These are phyloP conservation scores for Anarsia innoxiella DNA, from an alignment of 2,888 invertebrate species.

Conservation along the genomic window DNA sequence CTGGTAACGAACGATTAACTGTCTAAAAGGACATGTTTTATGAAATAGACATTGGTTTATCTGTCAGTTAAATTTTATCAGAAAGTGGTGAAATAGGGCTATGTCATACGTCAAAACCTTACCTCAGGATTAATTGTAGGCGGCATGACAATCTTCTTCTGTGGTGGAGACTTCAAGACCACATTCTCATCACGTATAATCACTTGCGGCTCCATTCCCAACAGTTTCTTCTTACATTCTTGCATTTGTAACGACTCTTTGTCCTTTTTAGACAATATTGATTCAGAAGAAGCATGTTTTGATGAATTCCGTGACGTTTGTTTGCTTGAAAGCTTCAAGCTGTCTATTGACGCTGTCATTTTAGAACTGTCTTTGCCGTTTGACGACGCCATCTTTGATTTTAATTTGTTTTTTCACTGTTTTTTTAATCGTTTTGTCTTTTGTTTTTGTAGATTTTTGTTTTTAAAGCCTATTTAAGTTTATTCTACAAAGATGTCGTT, in stretches of 20 bases:
- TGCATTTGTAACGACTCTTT: conserved; percentile 66
- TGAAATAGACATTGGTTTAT: no score
- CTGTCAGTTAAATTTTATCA: no score
- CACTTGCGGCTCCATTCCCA: conserved; percentile 67
- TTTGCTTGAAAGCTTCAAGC: conserved; percentile 64
- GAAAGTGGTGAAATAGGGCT: no score
- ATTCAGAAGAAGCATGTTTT: conserved; percentile 67
- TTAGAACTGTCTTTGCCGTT: conserved; percentile 61
- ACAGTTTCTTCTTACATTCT: conserved; percentile 65
- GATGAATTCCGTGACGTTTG: conserved; percentile 56
- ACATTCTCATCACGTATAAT: conserved; percentile 69
- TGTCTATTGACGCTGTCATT: conserved; percentile 65
- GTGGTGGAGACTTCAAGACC: conserved; percentile 60
- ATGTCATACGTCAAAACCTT: no score
- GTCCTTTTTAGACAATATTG: conserved; percentile 62
- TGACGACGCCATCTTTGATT: conserved; percentile 54
- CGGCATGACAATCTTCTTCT: conserved; percentile 69
- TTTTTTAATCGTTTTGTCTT: no score
- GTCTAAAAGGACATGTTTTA: no score
- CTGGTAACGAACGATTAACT: no score
- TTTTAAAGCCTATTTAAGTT: no score
- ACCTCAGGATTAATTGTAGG: conserved; percentile 66
- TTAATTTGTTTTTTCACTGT: no score
- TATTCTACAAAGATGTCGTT: no score
- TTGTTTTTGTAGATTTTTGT: no score